Percentiles rank a stretch among this genome's conserved stretches.
phyloP scores from a whole-genome alignment of 2,797 vertebrate species.

The Phataginus tetradactyla region DNA sequence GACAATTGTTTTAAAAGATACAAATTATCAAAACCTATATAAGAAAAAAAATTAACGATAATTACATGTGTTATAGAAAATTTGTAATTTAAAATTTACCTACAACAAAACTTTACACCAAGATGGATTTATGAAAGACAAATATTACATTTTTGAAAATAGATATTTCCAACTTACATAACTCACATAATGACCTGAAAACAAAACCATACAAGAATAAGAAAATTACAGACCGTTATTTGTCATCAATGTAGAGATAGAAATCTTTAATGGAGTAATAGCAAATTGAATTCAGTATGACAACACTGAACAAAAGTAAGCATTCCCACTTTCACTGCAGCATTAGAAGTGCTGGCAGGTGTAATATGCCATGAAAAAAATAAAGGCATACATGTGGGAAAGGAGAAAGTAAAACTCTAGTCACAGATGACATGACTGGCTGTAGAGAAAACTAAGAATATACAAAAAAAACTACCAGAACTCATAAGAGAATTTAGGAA shows the following conservation, averaged over 20 bases:
- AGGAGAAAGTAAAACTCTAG: neutral
- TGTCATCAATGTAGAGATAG: neutral
- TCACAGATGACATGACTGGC: neutral
- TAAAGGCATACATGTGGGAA: neutral
- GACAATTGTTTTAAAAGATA: neutral
- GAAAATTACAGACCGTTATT: neutral
- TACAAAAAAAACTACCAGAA: neutral
- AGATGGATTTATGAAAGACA: neutral
- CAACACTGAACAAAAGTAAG: neutral
- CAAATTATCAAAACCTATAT: neutral
- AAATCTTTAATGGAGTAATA: neutral
- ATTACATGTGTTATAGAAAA: neutral
- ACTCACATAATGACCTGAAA: neutral
- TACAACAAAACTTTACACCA: neutral
- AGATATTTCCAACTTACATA: neutral
- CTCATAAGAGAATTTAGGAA: neutral
- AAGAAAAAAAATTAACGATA: conserved; percentile 24
- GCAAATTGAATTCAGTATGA: neutral
- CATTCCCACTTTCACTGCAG: neutral
- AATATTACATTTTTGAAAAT: conserved; percentile 24
- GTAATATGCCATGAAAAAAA: neutral
- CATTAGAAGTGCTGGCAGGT: neutral
- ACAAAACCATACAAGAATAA: neutral
- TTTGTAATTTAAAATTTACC: neutral
- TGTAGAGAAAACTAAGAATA: neutral